These are phyloP conservation scores for Pseudanteris insignis DNA, from an alignment of 2,888 invertebrate genomes.

Conservation along the genomic window DNA sequence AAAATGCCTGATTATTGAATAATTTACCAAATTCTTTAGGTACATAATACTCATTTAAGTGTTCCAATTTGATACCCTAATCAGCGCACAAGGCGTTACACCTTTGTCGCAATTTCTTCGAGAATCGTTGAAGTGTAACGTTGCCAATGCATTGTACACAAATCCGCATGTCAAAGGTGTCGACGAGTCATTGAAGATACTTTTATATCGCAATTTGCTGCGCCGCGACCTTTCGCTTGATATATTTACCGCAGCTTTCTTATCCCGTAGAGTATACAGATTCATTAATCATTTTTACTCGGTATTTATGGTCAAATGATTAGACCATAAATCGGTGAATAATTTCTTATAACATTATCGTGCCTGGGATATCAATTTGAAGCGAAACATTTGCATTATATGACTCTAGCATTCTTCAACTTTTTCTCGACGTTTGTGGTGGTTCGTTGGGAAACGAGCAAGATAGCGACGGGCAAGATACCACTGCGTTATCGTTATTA, in stretches of 20 bases:
- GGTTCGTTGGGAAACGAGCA: conserved; percentile 14
- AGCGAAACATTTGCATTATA: conserved; percentile 25
- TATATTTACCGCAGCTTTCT: conserved; percentile 22
- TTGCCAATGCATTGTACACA: conserved; percentile 1
- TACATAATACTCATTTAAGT: too few relatives aligned
- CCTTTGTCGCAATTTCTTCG: too few relatives aligned
- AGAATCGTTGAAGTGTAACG: too few relatives aligned
- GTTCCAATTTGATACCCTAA: too few relatives aligned
- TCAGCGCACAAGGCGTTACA: too few relatives aligned
- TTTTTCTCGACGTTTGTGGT: conserved; percentile 20
- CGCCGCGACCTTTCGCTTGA: conserved; percentile 22
- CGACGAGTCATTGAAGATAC: conserved; percentile 14
- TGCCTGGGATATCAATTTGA: conserved; percentile 32
- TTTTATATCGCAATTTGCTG: conserved; percentile 17
- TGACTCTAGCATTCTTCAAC: conserved; percentile 23
- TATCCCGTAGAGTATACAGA: conserved; percentile 13
- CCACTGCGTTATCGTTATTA: conserved; percentile 22
- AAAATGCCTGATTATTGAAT: too few relatives aligned
- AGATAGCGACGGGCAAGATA: conserved; percentile 12
- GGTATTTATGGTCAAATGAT: conserved; percentile 22
- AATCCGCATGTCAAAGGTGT: conserved; percentile 24
- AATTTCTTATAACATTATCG: conserved; percentile 36
- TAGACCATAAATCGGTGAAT: conserved; percentile 38
- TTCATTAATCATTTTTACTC: conserved; percentile 30
- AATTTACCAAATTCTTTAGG: too few relatives aligned